Conservation (phyloP, 2,797 vertebrate genomes). For the Neosilurus hyrtlii region DNA sequence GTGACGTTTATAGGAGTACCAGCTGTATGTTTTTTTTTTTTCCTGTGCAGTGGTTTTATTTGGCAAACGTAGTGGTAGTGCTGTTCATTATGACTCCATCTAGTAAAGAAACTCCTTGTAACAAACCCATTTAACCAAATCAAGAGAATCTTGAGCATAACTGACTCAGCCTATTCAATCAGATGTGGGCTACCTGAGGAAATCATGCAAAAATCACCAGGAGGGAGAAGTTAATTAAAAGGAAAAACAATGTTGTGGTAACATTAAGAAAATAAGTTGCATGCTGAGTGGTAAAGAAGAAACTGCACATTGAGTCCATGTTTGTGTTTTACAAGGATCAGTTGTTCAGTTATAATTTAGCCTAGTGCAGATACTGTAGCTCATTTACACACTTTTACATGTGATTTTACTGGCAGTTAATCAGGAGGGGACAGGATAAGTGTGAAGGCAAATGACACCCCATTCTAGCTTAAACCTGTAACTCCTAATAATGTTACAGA, state of each 20-base stretch:
- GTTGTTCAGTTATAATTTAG: background rate
- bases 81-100: background rate
- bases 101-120: background rate
- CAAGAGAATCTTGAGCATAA: background rate
- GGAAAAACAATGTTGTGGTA: background rate
- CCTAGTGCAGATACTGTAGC: background rate
- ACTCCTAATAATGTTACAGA: background rate
- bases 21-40: conserved; percentile 5
- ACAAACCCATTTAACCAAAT: background rate
- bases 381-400: background rate
- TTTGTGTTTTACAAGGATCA: background rate
- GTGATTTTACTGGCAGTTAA: background rate
- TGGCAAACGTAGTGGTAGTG: background rate
- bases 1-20: conserved; percentile 11
- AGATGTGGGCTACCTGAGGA: conserved; percentile 2
- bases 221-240: background rate
- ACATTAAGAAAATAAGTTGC: background rate
- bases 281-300: background rate
- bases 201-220: background rate
- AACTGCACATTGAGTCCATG: too few species aligned
- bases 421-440: background rate
- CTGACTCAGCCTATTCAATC: background rate
- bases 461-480: background rate
- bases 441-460: background rate
- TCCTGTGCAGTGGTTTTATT: background rate